Base-by-base conservation (phyloP, 2,797 vertebrate genomes). In the Erpetoichthys calabaricus region DNA sequence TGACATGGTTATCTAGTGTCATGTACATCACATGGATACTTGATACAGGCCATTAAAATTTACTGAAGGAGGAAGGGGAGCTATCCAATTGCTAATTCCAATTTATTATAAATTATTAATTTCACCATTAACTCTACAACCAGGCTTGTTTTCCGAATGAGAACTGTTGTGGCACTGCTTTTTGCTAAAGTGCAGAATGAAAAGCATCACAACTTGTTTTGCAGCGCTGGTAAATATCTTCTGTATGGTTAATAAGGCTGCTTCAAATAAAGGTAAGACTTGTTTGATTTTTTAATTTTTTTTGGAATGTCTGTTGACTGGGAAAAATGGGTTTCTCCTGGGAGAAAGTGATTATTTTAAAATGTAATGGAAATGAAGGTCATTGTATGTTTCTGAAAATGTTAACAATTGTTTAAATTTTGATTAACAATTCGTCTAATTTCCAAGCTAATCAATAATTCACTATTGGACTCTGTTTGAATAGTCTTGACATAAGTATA, bases 11-110 rank as follows among this genome's bases (percentile, higher is more conserved):
- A 75, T 79, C 83, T 78, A 64, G 57, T 80, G 83, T 79, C 47
- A 73, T 78, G 79, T 84, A 74, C 83, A 79, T 76, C 73, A 66
- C 45, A 64, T 66, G 66, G 77, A 83, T 82, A 92, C 78, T 78
- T 80, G 89, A 89, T 91, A 89, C 72, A 74, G 77, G 83, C 89
- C 91, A 90, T 96, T 85, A 87, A 91, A 84, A 91, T 89, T 77
- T 80, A 91, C 80, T 62, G 67, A 77, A 79, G 79, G 79, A 77
- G 78, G 72, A 77, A 71, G 83, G 79, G 73, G 74, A 60, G 68
- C 72, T 80, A 82, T 97, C 89, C 57, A 73, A 68, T 99, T 96
- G 74, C 85, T 83, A 80, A 80, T 87, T 85, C 76, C 75, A 84
- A 75, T 81, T 65, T 69, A 47, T 8, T 8, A 84, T 94, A 69